Percentiles rank a stretch among this genome's conserved stretches.
Conservation (phyloP, 2,888 invertebrate genomes). For the Nebria salina region DNA sequence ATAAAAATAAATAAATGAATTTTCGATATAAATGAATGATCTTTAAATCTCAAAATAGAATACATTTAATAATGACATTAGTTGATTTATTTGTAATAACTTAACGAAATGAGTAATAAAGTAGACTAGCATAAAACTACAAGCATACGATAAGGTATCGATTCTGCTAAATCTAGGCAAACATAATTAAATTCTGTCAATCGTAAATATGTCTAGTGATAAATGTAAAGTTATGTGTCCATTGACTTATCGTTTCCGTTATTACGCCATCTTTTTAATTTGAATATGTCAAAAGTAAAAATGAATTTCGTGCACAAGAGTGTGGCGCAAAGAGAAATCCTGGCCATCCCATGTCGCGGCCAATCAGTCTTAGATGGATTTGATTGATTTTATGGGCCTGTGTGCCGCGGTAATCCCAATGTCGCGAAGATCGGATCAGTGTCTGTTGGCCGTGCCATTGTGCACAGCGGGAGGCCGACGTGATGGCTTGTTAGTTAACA, state of each 20-base stretch:
- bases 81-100: neutral
- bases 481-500: constrained; percentile 29
- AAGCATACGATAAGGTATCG: neutral
- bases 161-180: neutral
- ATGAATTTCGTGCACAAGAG: neutral
- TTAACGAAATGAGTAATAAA: neutral
- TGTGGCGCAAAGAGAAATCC: neutral
- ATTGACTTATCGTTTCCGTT: neutral
- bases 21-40: too few species aligned
- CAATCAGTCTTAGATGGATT: neutral
- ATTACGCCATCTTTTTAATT: neutral
- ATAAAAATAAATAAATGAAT: too few species aligned
- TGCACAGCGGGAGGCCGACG: constrained; percentile 25
- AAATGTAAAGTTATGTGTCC: neutral
- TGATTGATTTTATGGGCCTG: constrained; percentile 36
- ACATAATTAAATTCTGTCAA: neutral
- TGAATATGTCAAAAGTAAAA: neutral
- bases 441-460: constrained; percentile 20
- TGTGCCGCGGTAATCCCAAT: constrained; percentile 26
- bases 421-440: constrained; percentile 43
- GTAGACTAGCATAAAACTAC: neutral
- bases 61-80: neutral
- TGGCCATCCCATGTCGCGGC: neutral
- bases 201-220: neutral
- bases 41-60: neutral